phyloP scores from a whole-genome alignment of 2,888 invertebrate genomes.

The Anthophora plumipes region DNA sequence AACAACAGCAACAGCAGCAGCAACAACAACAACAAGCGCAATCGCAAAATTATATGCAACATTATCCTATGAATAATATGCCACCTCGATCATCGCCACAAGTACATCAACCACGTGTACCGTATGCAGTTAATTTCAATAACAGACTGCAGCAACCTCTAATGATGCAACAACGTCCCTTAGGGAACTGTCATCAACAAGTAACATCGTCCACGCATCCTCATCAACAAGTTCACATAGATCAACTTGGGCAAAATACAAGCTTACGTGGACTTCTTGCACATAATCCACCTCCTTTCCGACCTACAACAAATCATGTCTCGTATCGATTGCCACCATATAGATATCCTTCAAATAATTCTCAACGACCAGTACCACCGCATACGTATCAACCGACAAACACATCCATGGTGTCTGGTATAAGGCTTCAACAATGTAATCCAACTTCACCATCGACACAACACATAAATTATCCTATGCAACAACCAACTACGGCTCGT shows the following conservation, averaged over 20 bases:
- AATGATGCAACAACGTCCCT: constrained; percentile 80
- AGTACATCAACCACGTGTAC: constrained; percentile 72
- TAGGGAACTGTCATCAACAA: constrained; percentile 83
- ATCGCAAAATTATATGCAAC: constrained; percentile 83
- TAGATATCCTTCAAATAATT: constrained; percentile 75
- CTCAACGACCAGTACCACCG: constrained; percentile 74
- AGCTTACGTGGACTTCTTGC: constrained; percentile 72
- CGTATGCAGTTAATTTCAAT: constrained; percentile 80
- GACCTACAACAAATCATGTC: constrained; percentile 77
- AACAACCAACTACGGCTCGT: constrained; percentile 84
- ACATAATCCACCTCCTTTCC: constrained; percentile 81
- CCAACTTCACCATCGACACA: constrained; percentile 70
- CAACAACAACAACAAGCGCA: constrained; percentile 79
- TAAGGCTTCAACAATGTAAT: constrained; percentile 78
- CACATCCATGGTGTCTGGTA: constrained; percentile 74
- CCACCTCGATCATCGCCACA: constrained; percentile 82
- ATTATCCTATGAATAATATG: constrained; percentile 82
- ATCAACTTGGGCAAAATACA: constrained; percentile 79
- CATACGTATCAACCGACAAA: constrained; percentile 78
- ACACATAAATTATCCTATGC: constrained; percentile 82
- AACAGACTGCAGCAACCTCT: constrained; percentile 79
- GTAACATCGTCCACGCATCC: constrained; percentile 88
- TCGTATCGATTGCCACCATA: constrained; percentile 80
- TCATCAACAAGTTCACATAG: constrained; percentile 83
- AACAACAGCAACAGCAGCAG: too few relatives aligned